These are phyloP conservation scores for Pollenia amentaria DNA, from an alignment of 2,888 invertebrate genomes.

Conservation along the genomic window DNA sequence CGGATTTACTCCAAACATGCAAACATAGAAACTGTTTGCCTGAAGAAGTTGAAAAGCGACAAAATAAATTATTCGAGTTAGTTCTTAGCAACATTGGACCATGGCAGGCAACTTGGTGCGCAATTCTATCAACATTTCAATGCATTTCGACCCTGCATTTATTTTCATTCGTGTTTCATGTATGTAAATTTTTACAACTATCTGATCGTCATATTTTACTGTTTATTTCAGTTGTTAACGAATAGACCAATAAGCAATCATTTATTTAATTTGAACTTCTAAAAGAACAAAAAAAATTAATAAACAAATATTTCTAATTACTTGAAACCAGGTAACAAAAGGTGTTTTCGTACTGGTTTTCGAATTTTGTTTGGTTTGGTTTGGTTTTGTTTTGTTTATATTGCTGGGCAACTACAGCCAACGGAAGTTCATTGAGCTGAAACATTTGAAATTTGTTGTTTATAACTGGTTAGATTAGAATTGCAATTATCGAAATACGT, in stretches of 20 bases:
- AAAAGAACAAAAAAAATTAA: neutral
- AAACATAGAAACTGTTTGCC: conserved; percentile 1
- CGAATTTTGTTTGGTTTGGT: neutral
- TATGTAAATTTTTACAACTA: conserved; percentile 76
- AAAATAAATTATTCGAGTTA: conserved; percentile 78
- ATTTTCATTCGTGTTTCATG: conserved; percentile 86
- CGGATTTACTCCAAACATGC: conserved; percentile 34
- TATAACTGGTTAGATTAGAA: conserved; percentile 49
- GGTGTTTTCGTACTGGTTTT: conserved; percentile 37
- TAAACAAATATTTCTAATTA: conserved; percentile 33
- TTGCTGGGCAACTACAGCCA: conserved; percentile 34
- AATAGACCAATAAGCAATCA: neutral
- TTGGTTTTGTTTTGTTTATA: neutral
- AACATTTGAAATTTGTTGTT: conserved; percentile 42
- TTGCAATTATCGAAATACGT: conserved; percentile 8
- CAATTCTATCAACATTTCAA: conserved; percentile 86
- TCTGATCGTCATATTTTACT: neutral
- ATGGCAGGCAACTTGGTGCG: conserved; percentile 87
- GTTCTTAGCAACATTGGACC: conserved; percentile 86
- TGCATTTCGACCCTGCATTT: conserved; percentile 88
- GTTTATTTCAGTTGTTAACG: conserved; percentile 27
- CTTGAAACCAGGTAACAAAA: conserved; percentile 35
- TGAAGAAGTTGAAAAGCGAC: conserved; percentile 77
- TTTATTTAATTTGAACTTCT: neutral
- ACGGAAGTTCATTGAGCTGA: conserved; percentile 62